Base-by-base conservation (phyloP, 64 coral and sea anemone species). In the Pocillopora verrucosa region DNA sequence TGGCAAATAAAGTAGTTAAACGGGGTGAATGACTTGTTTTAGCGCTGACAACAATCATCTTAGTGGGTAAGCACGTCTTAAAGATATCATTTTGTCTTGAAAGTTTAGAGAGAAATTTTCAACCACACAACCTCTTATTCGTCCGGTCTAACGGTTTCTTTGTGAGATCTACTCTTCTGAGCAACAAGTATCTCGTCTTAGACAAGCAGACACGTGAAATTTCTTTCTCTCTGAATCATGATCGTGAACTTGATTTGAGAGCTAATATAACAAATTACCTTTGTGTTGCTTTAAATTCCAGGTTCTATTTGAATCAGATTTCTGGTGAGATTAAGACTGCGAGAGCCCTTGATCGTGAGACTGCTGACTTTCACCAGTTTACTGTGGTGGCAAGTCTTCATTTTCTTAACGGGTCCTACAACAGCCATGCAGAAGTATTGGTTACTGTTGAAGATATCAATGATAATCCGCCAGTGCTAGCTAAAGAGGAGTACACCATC, bases 311-410 rank as follows among this genome's bases (percentile, higher is more conserved):
- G 35, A 81, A 81, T 36, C 25, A 62, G 9, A 81, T 3, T 1
- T 63, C 59, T 62, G 79, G 79, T 34, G 79, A 81, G 13, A 63
- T 81, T 13, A 60, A 81, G 79, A 81, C 79, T 13, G 58, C 79
- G 61, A 16, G 15, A 1, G 25, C 79, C 1, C 79, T 81, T 81
- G 79, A 81, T 81, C 79, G 79, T 25, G 79, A 81, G 79, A 63
- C 79, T 2, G 56, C 25, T 37, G 59, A 81, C 5, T 34, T 26
- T 34, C 59, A 81, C 79, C 11, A 62, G 24, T 59, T 81, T 81
- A 19, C 59, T 13, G 79, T 81, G 60, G 59, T 19, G 5, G 79
- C 79, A 61, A 63, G 26, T 62, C n/a, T 35, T 14, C 58, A 36
- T 10, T 14, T 24, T 34, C 34, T 15, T 62, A 13, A 13, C n/a